phyloP scores from a whole-genome alignment of 2,113 vertebrate genomes.

The Romanogobio albipinnatus region DNA sequence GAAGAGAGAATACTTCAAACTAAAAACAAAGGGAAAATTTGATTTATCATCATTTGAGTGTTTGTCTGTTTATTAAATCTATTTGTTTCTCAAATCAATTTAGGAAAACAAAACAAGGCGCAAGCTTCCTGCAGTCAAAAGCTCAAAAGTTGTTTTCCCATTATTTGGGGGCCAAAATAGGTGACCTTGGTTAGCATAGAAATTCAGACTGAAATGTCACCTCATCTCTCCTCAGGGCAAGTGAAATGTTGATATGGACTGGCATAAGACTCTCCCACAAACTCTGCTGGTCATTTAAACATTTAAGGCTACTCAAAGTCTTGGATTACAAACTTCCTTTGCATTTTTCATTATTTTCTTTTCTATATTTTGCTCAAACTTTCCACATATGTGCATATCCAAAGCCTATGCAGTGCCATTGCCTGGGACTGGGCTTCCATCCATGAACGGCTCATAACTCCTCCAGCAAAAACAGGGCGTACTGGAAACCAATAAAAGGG shows the following conservation, averaged over 20 bases:
- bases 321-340: constrained; percentile 6
- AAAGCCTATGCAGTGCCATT: neutral
- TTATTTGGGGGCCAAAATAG: neutral
- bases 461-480: constrained; percentile 11
- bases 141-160: neutral
- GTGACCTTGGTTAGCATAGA: neutral
- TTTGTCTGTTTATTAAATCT: neutral
- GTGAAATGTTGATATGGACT: constrained; percentile 3
- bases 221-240: constrained; percentile 4
- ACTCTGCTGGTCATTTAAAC: constrained; percentile 27
- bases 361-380: neutral
- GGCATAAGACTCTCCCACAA: constrained; percentile 18
- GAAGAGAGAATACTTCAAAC: neutral
- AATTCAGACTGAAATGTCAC: neutral
- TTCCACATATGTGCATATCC: neutral
- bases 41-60: constrained; percentile 4
- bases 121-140: neutral
- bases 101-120: neutral
- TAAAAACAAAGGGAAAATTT: constrained; percentile 9
- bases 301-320: neutral
- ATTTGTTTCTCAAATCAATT: constrained; percentile 28
- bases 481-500: constrained; percentile 40
- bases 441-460: constrained; percentile 39
- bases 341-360: neutral
- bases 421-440: constrained; percentile 26